These are phyloP conservation scores for Pangasius sanitwongsei DNA, from an alignment of 2,797 vertebrate species.

Conservation along the genomic window DNA sequence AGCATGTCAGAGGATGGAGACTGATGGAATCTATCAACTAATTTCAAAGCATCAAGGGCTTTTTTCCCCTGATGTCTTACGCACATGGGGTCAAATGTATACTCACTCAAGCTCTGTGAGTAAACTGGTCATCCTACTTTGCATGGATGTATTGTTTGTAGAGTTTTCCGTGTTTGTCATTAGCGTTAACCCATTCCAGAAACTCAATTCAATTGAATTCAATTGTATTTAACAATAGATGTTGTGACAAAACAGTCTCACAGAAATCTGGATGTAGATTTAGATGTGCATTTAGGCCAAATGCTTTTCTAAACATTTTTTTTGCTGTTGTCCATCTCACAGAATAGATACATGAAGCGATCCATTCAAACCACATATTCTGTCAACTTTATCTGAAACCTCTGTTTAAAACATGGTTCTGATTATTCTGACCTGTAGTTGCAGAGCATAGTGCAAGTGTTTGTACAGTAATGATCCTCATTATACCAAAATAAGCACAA, in stretches of 20 bases:
- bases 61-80: slow-evolving; percentile 18
- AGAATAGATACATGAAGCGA: neutral
- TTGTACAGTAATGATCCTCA: slow-evolving; percentile 8
- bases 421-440: slow-evolving; percentile 6
- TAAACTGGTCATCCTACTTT: slow-evolving; percentile 32
- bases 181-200: neutral
- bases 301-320: neutral
- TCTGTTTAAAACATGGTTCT: neutral
- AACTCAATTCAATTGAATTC: neutral
- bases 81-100: slow-evolving; percentile 69
- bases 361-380: neutral
- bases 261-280: neutral
- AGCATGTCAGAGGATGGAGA: slow-evolving; percentile 68
- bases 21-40: slow-evolving; percentile 75
- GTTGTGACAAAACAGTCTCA: neutral
- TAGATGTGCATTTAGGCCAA: neutral
- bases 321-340: neutral
- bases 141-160: neutral
- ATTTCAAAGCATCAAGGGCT: slow-evolving; percentile 63
- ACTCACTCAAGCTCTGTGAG: slow-evolving; percentile 62
- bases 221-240: neutral
- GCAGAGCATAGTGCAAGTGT: neutral
- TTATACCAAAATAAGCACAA: slow-evolving; percentile 17
- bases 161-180: neutral
- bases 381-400: neutral